Evolutionary conservation across 2,113 vertebrate genomes (phyloP).

Genomic region (Noturus placidus): DNA sequence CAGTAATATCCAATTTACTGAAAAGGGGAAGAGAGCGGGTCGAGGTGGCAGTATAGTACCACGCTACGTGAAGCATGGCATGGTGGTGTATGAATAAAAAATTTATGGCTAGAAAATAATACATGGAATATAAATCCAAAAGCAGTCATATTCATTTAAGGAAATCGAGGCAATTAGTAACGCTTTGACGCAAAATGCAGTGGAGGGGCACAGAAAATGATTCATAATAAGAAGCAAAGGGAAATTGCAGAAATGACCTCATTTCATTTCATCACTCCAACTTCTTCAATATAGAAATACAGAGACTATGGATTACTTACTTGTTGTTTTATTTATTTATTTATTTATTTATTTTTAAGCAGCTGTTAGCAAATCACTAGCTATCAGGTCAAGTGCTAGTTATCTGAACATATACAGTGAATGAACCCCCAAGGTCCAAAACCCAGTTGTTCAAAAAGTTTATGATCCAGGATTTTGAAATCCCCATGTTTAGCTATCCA

Average conservation of each 20-base stretch:
- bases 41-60: constrained; percentile 76
- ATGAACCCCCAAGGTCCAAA: background rate
- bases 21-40: constrained; percentile 69
- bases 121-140: constrained; percentile 62
- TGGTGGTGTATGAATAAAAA: constrained; percentile 75
- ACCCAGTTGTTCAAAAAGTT: too few relatives aligned
- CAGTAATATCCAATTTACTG: constrained; percentile 79
- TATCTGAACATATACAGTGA: constrained; percentile 13
- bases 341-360: constrained; percentile 1
- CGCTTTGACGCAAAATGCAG: constrained; percentile 74
- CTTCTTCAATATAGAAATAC: constrained; percentile 49
- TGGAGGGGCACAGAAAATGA: constrained; percentile 64
- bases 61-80: constrained; percentile 74
- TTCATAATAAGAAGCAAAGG: constrained; percentile 57
- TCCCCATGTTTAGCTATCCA: too few relatives aligned
- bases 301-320: constrained; percentile 25
- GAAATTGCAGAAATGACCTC: constrained; percentile 63
- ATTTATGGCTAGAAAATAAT: constrained; percentile 66
- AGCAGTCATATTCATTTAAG: constrained; percentile 74
- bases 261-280: constrained; percentile 45
- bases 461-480: too few relatives aligned
- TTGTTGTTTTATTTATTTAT: too few relatives aligned
- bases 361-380: background rate
- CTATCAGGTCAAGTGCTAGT: constrained; percentile 23
- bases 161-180: constrained; percentile 78